These are phyloP conservation scores for Luffia ferchaultella DNA, from an alignment of 2,888 invertebrate species.

Conservation along the genomic window DNA sequence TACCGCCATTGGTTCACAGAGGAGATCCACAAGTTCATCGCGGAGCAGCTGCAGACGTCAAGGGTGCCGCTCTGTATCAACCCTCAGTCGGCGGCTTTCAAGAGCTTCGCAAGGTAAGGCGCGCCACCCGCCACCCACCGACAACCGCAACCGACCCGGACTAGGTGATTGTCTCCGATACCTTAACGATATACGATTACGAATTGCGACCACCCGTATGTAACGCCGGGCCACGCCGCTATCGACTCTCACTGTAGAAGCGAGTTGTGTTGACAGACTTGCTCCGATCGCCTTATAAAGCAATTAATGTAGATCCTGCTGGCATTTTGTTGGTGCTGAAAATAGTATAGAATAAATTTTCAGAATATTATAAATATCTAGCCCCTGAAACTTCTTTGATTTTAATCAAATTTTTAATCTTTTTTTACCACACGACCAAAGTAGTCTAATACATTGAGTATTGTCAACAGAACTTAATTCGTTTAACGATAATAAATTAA, in stretches of 20 bases:
- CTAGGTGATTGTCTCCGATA: slow-evolving; percentile 67
- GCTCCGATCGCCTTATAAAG: no score
- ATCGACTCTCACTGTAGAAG: slow-evolving; percentile 6
- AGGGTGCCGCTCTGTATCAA: slow-evolving; percentile 99
- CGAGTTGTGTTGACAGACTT: slow-evolving; percentile 12
- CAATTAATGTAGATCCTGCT: no score
- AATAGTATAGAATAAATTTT: no score
- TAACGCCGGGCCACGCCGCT: neutral
- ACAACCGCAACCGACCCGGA: slow-evolving; percentile 28
- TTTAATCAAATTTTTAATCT: no score
- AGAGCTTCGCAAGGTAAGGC: slow-evolving; percentile 99
- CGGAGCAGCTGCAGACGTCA: slow-evolving; percentile 94
- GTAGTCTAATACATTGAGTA: no score
- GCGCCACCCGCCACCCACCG: slow-evolving; percentile 20
- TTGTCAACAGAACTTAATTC: neutral
- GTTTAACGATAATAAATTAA: no score
- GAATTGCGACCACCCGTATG: slow-evolving; percentile 2
- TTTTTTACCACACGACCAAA: no score
- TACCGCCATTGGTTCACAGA: no score
- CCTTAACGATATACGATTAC: slow-evolving; percentile 22
- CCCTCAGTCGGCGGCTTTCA: slow-evolving; percentile 99
- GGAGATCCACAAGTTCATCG: slow-evolving; percentile 99
- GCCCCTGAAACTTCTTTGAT: no score
- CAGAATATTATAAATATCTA: no score
- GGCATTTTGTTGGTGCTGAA: no score